Evolutionary conservation across 1,140 invertebrate species (phyloP).

Genomic region (Carposina sasakii): DNA sequence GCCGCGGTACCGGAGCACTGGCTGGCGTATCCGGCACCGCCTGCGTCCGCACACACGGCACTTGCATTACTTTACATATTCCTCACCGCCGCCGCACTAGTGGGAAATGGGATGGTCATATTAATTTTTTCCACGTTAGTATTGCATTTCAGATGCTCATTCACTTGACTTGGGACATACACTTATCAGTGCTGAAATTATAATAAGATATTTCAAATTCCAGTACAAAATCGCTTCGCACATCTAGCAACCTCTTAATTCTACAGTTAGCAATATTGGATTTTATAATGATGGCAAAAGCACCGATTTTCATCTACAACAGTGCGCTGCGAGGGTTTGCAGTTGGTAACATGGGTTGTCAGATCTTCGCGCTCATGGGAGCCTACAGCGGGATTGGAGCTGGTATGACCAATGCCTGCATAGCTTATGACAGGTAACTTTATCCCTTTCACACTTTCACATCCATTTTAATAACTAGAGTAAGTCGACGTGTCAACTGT

Average conservation of each 20-base stretch:
- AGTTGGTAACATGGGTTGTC: conserved; percentile 80
- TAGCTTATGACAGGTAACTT: conserved; percentile 81
- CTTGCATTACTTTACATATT: conserved; percentile 86
- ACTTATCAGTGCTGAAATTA: no score
- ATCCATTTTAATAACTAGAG: no score
- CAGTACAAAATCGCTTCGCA: conserved; percentile 87
- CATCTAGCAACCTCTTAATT: conserved; percentile 92
- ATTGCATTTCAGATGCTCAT: no score
- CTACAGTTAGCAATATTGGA: conserved; percentile 90
- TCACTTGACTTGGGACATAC: no score
- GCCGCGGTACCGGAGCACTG: conserved; percentile 87
- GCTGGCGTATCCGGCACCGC: conserved; percentile 85
- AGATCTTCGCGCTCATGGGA: conserved; percentile 84
- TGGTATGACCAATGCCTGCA: conserved; percentile 84
- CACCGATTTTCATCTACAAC: conserved; percentile 91
- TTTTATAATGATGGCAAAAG: conserved; percentile 90
- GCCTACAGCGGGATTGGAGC: conserved; percentile 86
- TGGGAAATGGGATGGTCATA: conserved; percentile 91
- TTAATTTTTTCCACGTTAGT: conserved; percentile 89
- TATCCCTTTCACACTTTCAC: no score
- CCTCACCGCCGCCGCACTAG: conserved; percentile 83
- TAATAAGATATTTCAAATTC: no score
- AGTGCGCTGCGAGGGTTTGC: conserved; percentile 86
- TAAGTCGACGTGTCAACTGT: no score
- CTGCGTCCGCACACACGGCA: conserved; percentile 86